Percentiles rank a stretch among this genome's conserved stretches.
These are phyloP conservation scores for Apodemus sylvaticus DNA, from an alignment of 2,113 vertebrate species.

Conservation along the genomic window DNA sequence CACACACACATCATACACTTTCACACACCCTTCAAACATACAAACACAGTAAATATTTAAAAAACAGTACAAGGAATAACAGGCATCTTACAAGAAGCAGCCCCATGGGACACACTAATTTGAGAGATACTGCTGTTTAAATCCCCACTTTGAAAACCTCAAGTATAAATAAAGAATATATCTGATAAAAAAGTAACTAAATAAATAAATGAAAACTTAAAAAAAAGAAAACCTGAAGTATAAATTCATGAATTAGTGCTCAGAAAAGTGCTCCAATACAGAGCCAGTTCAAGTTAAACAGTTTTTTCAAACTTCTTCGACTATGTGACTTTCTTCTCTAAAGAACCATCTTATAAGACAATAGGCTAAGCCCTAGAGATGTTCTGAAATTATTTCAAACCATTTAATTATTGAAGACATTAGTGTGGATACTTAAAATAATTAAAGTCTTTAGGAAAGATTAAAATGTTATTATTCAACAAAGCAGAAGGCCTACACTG, in stretches of 20 bases:
- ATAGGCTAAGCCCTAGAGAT: neutral
- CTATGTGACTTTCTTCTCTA: neutral
- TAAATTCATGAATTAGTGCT: slow-evolving; percentile 3
- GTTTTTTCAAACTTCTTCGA: slow-evolving; percentile 45
- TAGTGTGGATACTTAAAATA: slow-evolving; percentile 1
- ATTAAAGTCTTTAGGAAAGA: neutral
- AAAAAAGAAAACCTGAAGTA: neutral
- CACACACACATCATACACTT: neutral
- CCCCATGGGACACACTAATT: neutral
- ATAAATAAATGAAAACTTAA: too few relatives aligned
- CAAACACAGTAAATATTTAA: neutral
- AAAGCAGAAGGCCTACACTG: neutral
- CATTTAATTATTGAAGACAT: slow-evolving; percentile 25
- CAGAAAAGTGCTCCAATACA: neutral
- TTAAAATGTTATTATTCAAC: slow-evolving; percentile 32
- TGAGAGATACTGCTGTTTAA: neutral
- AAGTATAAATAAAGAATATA: neutral
- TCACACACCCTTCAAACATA: neutral
- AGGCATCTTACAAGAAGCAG: neutral
- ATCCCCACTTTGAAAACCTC: neutral
- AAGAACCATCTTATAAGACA: neutral
- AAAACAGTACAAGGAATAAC: neutral
- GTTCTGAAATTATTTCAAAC: slow-evolving; percentile 20
- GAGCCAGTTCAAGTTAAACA: neutral
- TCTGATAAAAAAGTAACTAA: too few relatives aligned